Base-by-base conservation (phyloP, 2,888 invertebrate genomes). In the Megastigmus dorsalis region DNA sequence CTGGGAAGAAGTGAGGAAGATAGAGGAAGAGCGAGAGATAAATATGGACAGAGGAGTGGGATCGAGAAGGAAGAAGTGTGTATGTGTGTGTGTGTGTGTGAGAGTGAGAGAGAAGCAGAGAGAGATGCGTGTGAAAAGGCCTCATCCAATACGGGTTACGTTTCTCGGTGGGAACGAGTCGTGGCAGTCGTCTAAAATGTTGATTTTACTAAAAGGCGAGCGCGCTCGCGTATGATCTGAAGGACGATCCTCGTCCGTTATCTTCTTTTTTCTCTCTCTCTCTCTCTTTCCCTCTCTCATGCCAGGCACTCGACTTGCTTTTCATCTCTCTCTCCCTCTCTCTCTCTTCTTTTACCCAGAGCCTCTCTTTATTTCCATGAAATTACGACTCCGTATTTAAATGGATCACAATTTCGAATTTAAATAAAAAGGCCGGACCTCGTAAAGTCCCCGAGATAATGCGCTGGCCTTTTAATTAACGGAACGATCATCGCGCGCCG, bases 131-230 rank as follows among this genome's bases (percentile, higher is more conserved):
- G 76, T 76, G 76, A 76, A 73, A 76, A 76, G 68, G 69, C 68
- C 54, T 52, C 65, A 36, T 68, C 72, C 72, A 69, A 72, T 73
- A 75, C 76, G 63, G 65, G 63, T 63, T 73, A 73, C 69, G 60
- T 60, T 60, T 65, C 69, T 52, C 33, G 73, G 73, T 76, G 76
- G 76, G 76, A 76, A 76, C 73, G 63, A 68, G 68, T 63, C 52
- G 63, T 45, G 30, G 60, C 33, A 45, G 55, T 71, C 76, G 68
- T 73, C 73, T 76, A 73, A 76, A 76, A 76, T 76, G 76, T 76
- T 76, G 76, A 76, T 76, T 76, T 76, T 76, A 73, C 76, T 76
- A 76, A 76, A 76, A 76, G 76, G 60, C 62, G 69, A 68, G 67
- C 65, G 54, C 65, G 48, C 43, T 68, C 36, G 59, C 63, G 59